Evolutionary conservation across 1,140 invertebrate species (phyloP).

Genomic region (Psilanteris sp.): DNA sequence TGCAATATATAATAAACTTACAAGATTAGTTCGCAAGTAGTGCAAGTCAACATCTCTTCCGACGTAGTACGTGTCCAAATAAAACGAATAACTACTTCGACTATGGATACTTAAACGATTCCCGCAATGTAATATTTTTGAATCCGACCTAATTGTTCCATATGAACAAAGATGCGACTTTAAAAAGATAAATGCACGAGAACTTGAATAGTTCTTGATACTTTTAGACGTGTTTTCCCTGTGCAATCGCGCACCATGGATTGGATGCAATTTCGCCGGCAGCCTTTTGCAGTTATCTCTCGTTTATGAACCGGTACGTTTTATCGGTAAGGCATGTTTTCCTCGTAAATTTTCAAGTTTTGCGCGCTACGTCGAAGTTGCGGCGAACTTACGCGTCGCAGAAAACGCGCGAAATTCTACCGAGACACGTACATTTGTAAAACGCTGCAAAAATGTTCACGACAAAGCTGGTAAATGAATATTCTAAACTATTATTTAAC

Average conservation of each 20-base stretch:
- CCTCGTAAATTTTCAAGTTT: constrained; percentile 73
- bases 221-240: constrained; percentile 25
- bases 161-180: no score
- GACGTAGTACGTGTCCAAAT: no score
- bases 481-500: neutral
- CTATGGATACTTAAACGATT: no score
- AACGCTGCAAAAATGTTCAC: constrained; percentile 50
- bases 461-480: constrained; percentile 19
- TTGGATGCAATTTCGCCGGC: constrained; percentile 40
- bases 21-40: no score
- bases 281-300: constrained; percentile 68
- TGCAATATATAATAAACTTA: no score
- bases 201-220: constrained; percentile 14
- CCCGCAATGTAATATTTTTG: no score
- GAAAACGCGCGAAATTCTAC: constrained; percentile 66
- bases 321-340: constrained; percentile 72
- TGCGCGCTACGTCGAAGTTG: constrained; percentile 60
- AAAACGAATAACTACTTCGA: no score
- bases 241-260: constrained; percentile 2
- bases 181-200: constrained; percentile 5
- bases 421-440: constrained; percentile 66
- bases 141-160: no score
- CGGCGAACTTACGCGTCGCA: constrained; percentile 56
- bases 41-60: no score
- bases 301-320: constrained; percentile 73